phyloP scores from a whole-genome alignment of 2,113 vertebrate species.

The Girardinichthys multiradiatus region DNA sequence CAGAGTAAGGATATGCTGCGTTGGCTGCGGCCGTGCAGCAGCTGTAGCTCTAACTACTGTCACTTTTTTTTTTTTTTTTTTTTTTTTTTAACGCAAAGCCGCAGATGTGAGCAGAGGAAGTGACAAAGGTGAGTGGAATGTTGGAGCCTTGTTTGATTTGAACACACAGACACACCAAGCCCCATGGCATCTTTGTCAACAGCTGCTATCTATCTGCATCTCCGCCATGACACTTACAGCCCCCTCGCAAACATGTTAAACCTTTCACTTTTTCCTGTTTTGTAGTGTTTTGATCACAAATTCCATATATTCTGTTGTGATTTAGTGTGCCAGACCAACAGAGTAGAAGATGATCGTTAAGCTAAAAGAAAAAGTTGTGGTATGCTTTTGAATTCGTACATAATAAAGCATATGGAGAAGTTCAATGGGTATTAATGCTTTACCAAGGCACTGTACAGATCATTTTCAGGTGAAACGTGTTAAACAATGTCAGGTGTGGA shows the following conservation, averaged over 20 bases:
- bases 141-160: slow-evolving; percentile 64
- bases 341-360: too few relatives aligned
- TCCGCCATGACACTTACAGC: not conserved
- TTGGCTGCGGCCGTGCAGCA: slow-evolving; percentile 41
- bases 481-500: too few relatives aligned
- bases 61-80: slow-evolving; percentile 57
- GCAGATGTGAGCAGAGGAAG: slow-evolving; percentile 96
- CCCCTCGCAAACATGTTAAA: slow-evolving; percentile 8
- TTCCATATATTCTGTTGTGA: not conserved
- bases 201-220: slow-evolving; percentile 39
- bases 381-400: too few relatives aligned
- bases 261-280: not conserved
- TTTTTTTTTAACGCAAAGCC: slow-evolving; percentile 85
- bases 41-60: slow-evolving; percentile 72
- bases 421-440: too few relatives aligned
- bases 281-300: not conserved
- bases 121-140: slow-evolving; percentile 94
- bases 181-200: slow-evolving; percentile 24
- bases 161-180: slow-evolving; percentile 22
- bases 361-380: too few relatives aligned
- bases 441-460: too few relatives aligned
- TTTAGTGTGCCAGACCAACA: too few relatives aligned
- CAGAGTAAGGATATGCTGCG: slow-evolving; percentile 19
- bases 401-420: too few relatives aligned
- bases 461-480: too few relatives aligned